Conservation (phyloP, 1,140 invertebrate species). For the Himalopsyche phryganea region DNA sequence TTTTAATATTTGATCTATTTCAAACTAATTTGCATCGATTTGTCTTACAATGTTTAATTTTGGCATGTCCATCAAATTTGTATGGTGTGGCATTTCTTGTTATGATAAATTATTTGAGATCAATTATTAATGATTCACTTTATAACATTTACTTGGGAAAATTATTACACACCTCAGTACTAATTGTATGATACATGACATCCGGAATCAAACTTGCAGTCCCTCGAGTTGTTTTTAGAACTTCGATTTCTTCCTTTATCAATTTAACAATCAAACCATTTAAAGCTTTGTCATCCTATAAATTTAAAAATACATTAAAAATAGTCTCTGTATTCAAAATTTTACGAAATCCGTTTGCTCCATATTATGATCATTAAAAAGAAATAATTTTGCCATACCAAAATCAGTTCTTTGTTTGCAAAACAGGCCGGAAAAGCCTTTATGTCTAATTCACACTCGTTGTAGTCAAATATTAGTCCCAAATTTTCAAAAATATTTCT, state of each 20-base stretch:
- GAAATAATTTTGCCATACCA: constrained; percentile 1
- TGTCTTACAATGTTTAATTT: no score
- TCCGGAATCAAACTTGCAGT: constrained; percentile 40
- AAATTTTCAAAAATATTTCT: constrained; percentile 39
- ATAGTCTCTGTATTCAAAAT: no score
- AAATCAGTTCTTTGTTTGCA: constrained; percentile 8
- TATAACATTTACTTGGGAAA: no score
- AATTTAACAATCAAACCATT: constrained; percentile 21
- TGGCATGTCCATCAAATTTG: no score
- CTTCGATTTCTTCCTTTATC: constrained; percentile 40
- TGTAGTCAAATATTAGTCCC: constrained; percentile 36
- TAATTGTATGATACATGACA: constrained; percentile 43
- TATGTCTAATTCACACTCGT: constrained; percentile 15
- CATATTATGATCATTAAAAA: neutral
- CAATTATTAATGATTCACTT: no score
- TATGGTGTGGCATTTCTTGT: no score
- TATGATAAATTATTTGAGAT: no score
- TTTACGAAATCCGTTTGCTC: no score
- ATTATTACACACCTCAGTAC: constrained; percentile 46
- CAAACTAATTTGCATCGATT: no score
- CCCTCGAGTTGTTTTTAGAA: constrained; percentile 38
- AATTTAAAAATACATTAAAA: no score
- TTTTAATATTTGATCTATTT: no score
- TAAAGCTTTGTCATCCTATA: no score
- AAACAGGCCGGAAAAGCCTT: constrained; percentile 18